Base-by-base conservation (phyloP, 1,140 invertebrate species). In the Orussus abietinus region DNA sequence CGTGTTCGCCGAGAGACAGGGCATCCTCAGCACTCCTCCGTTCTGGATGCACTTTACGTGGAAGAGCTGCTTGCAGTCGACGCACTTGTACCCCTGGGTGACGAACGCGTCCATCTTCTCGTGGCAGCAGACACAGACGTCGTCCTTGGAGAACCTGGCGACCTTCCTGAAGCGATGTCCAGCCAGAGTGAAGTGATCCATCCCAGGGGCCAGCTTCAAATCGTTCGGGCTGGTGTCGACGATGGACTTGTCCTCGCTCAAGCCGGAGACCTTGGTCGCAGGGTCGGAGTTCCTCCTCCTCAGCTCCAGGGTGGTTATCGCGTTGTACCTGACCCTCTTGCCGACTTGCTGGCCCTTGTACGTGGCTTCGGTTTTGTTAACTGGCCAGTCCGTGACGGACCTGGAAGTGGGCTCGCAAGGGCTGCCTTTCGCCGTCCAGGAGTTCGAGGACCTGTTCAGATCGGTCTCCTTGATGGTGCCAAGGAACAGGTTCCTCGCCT, bases 31-130 rank as follows among this genome's bases (percentile, higher is more conserved):
- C 6, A 86, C 82, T 12, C 82, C 82, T 42, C 85, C 85, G 59
- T 88, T 89, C 56, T 88, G 85, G 41, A 89, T 88, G 56, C 91
- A 93, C 57, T 91, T 91, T 1, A 88, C 85, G 62, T 94, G 90
- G 64, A 90, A 92, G 1, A 86, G 66, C 40, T 87, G 80, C 61
- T 90, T 88, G 63, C 90, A 94, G 53, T 82, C 82, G 40, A 81
- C 77, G 60, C 91, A 94, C 42, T 88, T 86, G 59, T 88, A 85
- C 0, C 88, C 89, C 51, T 89, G 85, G 4, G 84, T 83, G 21
- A 89, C 78, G 52, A 91, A 86, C 3, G 83, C 81, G 64, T 88
- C 85, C 77, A 92, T 83, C 29, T 82, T 77, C 54, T 86, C 80
- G 42, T 81, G 77, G 59, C 88, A 92, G 51, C 80, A 83, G 10